Evolutionary conservation across 2,797 vertebrate genomes (phyloP), one percentile per base, ranked within the genome.

Genomic region (Mallotus villosus): DNA sequence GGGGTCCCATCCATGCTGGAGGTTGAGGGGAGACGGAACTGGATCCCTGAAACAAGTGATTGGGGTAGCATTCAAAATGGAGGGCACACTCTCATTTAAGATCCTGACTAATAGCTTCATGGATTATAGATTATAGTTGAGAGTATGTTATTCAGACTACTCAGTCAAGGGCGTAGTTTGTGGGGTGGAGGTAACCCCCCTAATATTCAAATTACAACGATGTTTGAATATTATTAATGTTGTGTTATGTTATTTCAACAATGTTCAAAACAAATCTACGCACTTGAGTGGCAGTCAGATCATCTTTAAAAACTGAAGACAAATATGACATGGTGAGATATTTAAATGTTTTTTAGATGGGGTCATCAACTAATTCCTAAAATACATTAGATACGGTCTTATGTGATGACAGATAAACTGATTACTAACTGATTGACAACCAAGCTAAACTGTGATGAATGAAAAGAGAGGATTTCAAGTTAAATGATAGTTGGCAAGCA

Each of bases 11-110:
- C 92, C 78, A 88, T 88, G 71, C 82, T 91, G 88, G 90, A 88
- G 80, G 88, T 88, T 63, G 91, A 92, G 55, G 92, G 91, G 69
- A 94, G 92, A 83, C 91, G 89, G 83, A 93, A 94, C 90, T 93
- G 92, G 90, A 93, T 92, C 75, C 93, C 92, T 94, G 90, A 73
- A 91, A 90, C 81, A 90, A 88, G 77, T 73, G 80, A 85, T 84
- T 11, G 9, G 75, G 68, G 83, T 85, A 76, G 85, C 72, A 74
- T 86, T 90, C 78, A 87, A 87, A 87, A 71, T 67, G 73, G 63
- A 32, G 76, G 79, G 82, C 76, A 60, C 3, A 72, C 75, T 46
- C 76, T 27, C 49, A 59, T 58, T 73, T 61, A 11, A 68, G 14
- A n/a, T 61, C 25, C 8, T n/a, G 21, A 21, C 57, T 3, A 59